Base-by-base conservation (phyloP, 1,140 invertebrate genomes). In the Dendrolimus punctatus region DNA sequence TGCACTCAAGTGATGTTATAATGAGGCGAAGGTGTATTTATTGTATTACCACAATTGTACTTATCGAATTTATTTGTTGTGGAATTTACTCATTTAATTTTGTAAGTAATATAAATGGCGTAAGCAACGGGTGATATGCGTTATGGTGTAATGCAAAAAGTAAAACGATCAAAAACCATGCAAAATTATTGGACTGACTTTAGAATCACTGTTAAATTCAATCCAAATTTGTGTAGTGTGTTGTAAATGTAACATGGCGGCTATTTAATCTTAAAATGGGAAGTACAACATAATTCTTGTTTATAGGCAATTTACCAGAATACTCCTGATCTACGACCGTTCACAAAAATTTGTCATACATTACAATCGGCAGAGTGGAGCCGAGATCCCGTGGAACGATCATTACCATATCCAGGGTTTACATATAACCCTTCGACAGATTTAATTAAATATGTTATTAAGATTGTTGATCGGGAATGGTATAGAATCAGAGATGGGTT, bases 401-500 rank as follows among this genome's bases (percentile, higher is more conserved):
- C n/a, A 6, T 9, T 37, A 36, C 39, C 41, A 0, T 3, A 10
- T 5, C 44, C 39, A 10, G 43, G 59, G 10, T 68, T 65, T 40
- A 6, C 8, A 23, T 70, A 68, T 51, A 55, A 63, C 6, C 67
- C 72, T 8, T 64, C 73, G 1, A 39, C 51, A 1, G 67, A 74
- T 2, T 52, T 79, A 2, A 52, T 66, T 8, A 39, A 40, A 7
- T 73, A 62, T 51, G 44, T 76, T 4, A 53, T 67, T 40, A 53
- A 60, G 7, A 66, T 73, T 6, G 64, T 64, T 0, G 45, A 57
- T 6, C 67, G 63, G 37, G 68, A 78, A 49, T 83, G 77, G 77
- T n/a, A 39, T 0, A 44, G 44, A n/a, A 41, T 76, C 46, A 69
- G 43, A 58, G 41, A 43, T 44, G 74, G 68, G 5, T 57, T 79